Evolutionary conservation across 2,888 invertebrate genomes (phyloP).

Genomic region (Trissoscelio sp.): DNA sequence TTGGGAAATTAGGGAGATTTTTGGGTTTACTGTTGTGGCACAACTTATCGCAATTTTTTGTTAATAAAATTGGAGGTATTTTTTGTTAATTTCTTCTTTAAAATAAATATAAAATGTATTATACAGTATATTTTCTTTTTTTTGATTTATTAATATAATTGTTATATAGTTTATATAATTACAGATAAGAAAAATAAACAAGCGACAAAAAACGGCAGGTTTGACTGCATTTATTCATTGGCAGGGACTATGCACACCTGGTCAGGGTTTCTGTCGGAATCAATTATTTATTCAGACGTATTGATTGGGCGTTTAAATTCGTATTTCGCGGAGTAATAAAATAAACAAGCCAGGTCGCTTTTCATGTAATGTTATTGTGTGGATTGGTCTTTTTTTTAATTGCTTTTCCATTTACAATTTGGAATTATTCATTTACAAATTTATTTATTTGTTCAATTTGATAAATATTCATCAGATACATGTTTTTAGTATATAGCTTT

Average conservation of each 20-base stretch:
- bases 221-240: too few relatives aligned
- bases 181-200: too few relatives aligned
- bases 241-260: neutral
- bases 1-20: conserved; percentile 5
- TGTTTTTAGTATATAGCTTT: too few relatives aligned
- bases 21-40: conserved; percentile 5
- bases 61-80: too few relatives aligned
- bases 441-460: neutral
- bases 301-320: conserved; percentile 14
- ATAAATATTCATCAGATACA: too few relatives aligned
- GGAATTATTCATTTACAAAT: neutral
- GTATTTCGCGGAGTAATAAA: neutral
- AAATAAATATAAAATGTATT: too few relatives aligned
- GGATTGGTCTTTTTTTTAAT: neutral
- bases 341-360: conserved; percentile 10
- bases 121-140: too few relatives aligned
- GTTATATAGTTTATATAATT: too few relatives aligned
- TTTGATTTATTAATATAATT: too few relatives aligned
- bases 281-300: conserved; percentile 15
- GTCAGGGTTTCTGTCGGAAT: neutral
- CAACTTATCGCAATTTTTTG: too few relatives aligned
- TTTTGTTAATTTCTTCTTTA: too few relatives aligned
- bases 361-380: conserved; percentile 1
- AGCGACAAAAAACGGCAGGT: too few relatives aligned
- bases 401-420: neutral